Evolutionary conservation across 2,113 vertebrate genomes (phyloP).

Genomic region (Neomonachus schauinslandi): DNA sequence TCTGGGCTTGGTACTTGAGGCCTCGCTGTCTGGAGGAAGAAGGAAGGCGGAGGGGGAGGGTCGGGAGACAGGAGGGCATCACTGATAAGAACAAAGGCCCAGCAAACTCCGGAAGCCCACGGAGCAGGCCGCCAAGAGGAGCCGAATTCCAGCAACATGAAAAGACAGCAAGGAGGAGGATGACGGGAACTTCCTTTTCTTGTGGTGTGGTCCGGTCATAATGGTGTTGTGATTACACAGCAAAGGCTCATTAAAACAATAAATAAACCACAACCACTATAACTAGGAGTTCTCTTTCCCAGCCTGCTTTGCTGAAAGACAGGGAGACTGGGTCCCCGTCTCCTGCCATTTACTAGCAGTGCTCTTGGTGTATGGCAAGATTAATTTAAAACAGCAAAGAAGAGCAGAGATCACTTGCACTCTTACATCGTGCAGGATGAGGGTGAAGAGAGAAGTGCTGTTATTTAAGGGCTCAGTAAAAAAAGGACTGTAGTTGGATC

Average conservation of each 20-base stretch:
- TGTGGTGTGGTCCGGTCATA: slow-evolving; percentile 39
- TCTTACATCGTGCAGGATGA: rapidly evolving
- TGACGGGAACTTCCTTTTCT: slow-evolving; percentile 74
- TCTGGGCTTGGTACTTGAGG: slow-evolving; percentile 13
- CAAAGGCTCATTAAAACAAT: slow-evolving; percentile 73
- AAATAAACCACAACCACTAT: slow-evolving; percentile 68
- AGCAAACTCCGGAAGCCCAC: slow-evolving; percentile 59
- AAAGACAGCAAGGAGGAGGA: slow-evolving; percentile 40
- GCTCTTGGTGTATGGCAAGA: background rate
- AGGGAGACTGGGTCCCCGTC: background rate
- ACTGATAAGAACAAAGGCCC: slow-evolving; percentile 71
- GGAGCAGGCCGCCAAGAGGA: background rate
- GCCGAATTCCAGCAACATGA: slow-evolving; percentile 69
- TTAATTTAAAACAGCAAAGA: background rate
- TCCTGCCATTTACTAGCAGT: background rate
- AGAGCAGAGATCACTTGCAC: background rate
- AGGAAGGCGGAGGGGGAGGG: slow-evolving; percentile 59
- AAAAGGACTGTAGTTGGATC: background rate
- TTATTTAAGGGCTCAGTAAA: background rate
- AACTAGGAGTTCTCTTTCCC: background rate
- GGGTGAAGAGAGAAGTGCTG: background rate
- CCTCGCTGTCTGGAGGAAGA: slow-evolving; percentile 57
- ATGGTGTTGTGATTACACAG: slow-evolving; percentile 58
- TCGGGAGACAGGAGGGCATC: slow-evolving; percentile 64
- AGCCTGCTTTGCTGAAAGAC: background rate